Conservation (phyloP, 2,113 vertebrate genomes). For the Andinoacara biseriatus region DNA sequence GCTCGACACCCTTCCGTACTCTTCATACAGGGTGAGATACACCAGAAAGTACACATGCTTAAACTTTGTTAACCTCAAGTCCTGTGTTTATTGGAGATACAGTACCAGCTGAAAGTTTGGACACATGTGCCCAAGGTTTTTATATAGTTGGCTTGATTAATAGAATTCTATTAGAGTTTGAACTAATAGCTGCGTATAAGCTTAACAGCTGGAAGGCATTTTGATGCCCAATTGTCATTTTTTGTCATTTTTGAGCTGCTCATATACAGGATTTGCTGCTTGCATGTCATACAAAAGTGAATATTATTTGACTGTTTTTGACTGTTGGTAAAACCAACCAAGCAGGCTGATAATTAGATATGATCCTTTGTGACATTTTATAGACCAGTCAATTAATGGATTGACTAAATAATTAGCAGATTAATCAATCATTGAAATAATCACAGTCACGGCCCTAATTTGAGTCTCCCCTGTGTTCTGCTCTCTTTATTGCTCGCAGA, state of each 20-base stretch:
- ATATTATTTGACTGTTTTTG: background rate
- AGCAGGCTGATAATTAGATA: background rate
- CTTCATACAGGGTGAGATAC: conserved; percentile 89
- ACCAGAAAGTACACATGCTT: background rate
- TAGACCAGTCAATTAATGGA: background rate
- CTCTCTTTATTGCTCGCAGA: conserved; percentile 73
- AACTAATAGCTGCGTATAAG: background rate
- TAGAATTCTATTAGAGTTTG: background rate
- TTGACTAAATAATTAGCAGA: background rate
- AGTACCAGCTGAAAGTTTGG: no score
- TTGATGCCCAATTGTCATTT: background rate
- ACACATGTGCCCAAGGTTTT: background rate
- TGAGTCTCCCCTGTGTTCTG: background rate
- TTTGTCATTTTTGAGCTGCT: background rate
- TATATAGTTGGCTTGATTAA: background rate
- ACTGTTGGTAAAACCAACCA: background rate
- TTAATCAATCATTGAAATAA: background rate
- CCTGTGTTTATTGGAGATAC: background rate
- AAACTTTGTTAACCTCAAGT: background rate
- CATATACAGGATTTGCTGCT: background rate
- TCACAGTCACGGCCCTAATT: background rate
- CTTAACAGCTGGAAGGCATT: background rate
- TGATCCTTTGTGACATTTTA: background rate
- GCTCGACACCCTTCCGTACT: conserved; percentile 89
- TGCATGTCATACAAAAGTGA: background rate